A percentile compares a stretch with the other conserved stretches of the same genome.
Conservation (phyloP, 2,113 vertebrate species). For the Prinia subflava region DNA sequence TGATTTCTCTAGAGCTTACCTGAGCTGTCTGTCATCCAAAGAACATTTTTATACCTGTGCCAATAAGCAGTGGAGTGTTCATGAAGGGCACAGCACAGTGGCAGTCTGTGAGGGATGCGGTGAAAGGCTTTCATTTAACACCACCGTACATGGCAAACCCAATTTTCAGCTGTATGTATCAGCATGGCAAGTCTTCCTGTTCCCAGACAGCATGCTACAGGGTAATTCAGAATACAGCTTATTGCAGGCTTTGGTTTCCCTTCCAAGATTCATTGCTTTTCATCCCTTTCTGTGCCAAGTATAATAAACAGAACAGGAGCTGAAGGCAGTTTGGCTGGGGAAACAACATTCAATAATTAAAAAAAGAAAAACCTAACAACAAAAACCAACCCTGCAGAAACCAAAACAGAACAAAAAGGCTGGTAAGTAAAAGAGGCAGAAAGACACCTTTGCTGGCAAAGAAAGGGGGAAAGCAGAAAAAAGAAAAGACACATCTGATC, state of each 20-base stretch:
- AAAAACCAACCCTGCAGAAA: not conserved
- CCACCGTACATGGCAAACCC: not conserved
- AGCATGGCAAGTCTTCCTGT: slow-evolving; percentile 13
- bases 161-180: slow-evolving; percentile 23
- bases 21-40: slow-evolving; percentile 14
- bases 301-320: slow-evolving; percentile 38
- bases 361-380: not conserved
- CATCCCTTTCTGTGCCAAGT: slow-evolving; percentile 11
- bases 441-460: not conserved
- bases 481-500: not conserved
- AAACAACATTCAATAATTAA: slow-evolving; percentile 25
- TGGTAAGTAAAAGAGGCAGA: not conserved
- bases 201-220: slow-evolving; percentile 16
- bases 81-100: not conserved
- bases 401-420: not conserved
- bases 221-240: slow-evolving; percentile 38
- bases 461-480: not conserved
- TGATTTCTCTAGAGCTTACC: slow-evolving; percentile 35
- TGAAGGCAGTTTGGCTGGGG: slow-evolving; percentile 30
- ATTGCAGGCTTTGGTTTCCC: slow-evolving; percentile 50
- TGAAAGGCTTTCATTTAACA: slow-evolving; percentile 1
- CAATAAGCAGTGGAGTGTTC: not conserved
- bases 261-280: slow-evolving; percentile 24
- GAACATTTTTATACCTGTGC: slow-evolving; percentile 15
- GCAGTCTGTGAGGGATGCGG: not conserved